A percentile compares a stretch with the other conserved stretches of the same genome.
Evolutionary conservation across 2,888 invertebrate species (phyloP).

Genomic region (Pyrrhosoma nymphula): DNA sequence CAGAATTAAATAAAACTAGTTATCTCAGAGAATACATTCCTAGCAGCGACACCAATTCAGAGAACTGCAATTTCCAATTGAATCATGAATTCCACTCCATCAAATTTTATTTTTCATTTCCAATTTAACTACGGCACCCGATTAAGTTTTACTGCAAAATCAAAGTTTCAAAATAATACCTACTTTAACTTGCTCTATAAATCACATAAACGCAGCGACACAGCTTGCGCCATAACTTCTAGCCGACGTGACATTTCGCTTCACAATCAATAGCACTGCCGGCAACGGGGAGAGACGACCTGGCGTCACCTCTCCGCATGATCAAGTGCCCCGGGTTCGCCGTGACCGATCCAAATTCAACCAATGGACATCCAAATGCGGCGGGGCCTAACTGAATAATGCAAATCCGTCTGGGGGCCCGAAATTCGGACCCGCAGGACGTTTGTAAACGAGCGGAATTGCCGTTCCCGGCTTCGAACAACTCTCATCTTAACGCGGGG

Average conservation of each 20-base stretch:
- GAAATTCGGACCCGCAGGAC: background rate
- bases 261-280: background rate
- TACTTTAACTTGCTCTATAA: no score
- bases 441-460: background rate
- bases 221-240: background rate
- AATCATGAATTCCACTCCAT: no score
- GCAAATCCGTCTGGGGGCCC: background rate
- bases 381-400: background rate
- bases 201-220: no score
- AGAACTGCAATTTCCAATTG: no score
- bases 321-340: background rate
- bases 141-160: no score
- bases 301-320: background rate
- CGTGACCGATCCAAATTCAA: background rate
- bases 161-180: no score
- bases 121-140: no score
- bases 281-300: background rate
- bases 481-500: background rate
- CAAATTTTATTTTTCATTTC: no score
- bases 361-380: background rate
- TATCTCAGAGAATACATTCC: no score
- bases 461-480: background rate
- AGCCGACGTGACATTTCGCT: background rate
- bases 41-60: no score
- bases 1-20: no score